A percentile compares a stretch with the other conserved stretches of the same genome.
These are phyloP conservation scores for Myotis yumanensis DNA, from an alignment of 2,113 vertebrate genomes.

Conservation along the genomic window DNA sequence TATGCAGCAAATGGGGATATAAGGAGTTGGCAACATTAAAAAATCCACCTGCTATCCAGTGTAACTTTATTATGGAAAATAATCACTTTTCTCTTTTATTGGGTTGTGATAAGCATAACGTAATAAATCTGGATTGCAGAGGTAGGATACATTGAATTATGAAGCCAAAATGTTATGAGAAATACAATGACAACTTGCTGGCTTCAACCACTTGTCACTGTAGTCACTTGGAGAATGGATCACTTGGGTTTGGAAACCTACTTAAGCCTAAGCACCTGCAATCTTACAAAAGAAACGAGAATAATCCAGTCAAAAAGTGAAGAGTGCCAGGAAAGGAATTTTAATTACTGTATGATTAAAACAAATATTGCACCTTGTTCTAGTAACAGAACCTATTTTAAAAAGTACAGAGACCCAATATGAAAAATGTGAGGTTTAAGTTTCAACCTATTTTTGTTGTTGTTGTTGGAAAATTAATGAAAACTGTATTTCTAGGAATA, in stretches of 20 bases:
- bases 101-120: neutral
- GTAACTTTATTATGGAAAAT: neutral
- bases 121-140: neutral
- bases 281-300: neutral
- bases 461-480: conserved; percentile 2
- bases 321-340: neutral
- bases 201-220: neutral
- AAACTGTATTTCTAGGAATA: neutral
- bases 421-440: neutral
- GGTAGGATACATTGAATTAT: neutral
- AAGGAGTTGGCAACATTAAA: neutral
- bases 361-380: neutral
- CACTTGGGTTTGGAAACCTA: neutral
- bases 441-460: neutral
- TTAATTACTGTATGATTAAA: conserved; percentile 12
- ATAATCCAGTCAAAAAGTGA: neutral
- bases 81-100: neutral
- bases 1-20: neutral
- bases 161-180: neutral
- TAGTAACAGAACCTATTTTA: neutral
- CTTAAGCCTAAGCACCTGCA: neutral
- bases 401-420: neutral
- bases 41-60: neutral
- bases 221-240: neutral
- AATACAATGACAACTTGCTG: neutral